A percentile compares a stretch with the other conserved stretches of the same genome.
These are phyloP conservation scores for Pangasius krempfi DNA, from an alignment of 2,797 vertebrate species.

Conservation along the genomic window DNA sequence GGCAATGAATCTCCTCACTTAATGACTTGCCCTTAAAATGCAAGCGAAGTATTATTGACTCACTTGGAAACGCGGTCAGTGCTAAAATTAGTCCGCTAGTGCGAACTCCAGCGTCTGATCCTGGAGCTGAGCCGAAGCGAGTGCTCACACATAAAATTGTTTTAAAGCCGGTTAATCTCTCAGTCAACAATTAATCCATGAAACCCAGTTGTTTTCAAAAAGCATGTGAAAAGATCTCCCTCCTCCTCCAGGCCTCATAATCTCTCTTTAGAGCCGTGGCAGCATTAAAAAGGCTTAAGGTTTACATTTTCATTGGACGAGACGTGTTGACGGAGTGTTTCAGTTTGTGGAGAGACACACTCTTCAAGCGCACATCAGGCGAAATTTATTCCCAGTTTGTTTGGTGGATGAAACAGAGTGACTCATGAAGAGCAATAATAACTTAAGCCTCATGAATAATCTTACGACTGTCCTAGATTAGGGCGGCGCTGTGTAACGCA, in stretches of 20 bases:
- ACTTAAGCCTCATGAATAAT: constrained; percentile 75
- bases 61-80: constrained; percentile 40
- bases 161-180: constrained; percentile 68
- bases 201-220: constrained; percentile 52
- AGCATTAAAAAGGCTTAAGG: constrained; percentile 52
- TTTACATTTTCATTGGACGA: constrained; percentile 60
- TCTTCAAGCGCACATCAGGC: constrained; percentile 65
- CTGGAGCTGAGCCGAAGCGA: constrained; percentile 59
- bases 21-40: constrained; percentile 1
- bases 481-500: constrained; percentile 60
- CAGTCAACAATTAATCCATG: constrained; percentile 71
- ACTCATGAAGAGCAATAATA: constrained; percentile 76
- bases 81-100: constrained; percentile 58
- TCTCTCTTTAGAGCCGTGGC: constrained; percentile 43
- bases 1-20: background rate
- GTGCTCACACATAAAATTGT: constrained; percentile 54
- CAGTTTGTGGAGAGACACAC: constrained; percentile 55
- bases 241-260: constrained; percentile 33
- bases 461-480: constrained; percentile 75
- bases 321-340: constrained; percentile 57
- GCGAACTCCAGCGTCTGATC: constrained; percentile 59
- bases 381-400: constrained; percentile 68
- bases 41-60: background rate
- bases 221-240: constrained; percentile 37
- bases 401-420: constrained; percentile 65